phyloP scores from a whole-genome alignment of 2,113 vertebrate genomes.

The Alethe diademata region DNA sequence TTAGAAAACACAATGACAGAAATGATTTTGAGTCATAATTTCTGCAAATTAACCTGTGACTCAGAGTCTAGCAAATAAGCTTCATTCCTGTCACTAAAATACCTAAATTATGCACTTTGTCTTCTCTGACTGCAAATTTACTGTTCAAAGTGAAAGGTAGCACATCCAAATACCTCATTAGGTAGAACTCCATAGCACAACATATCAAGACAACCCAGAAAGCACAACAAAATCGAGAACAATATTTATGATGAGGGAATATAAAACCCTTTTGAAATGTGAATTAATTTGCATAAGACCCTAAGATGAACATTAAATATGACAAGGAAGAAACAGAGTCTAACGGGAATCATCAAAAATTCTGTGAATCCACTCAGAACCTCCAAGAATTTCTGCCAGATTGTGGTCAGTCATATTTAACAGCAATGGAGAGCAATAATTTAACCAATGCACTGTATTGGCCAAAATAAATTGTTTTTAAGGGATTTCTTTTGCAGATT shows the following conservation, averaged over 20 bases:
- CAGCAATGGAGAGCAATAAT: accelerated
- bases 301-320: background rate
- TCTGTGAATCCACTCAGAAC: background rate
- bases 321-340: background rate
- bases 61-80: background rate
- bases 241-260: background rate
- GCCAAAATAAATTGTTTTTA: background rate
- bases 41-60: background rate
- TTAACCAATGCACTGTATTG: background rate
- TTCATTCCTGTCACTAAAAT: background rate
- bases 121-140: background rate
- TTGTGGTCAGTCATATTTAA: background rate
- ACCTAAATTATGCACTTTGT: background rate
- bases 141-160: background rate
- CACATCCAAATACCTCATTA: background rate
- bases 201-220: background rate
- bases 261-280: background rate
- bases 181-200: background rate
- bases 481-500: background rate
- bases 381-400: background rate
- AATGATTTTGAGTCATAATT: background rate
- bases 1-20: background rate
- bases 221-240: background rate
- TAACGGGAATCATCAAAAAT: background rate
- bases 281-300: background rate